Evolutionary conservation across 2,888 invertebrate species (phyloP).

Genomic region (Spodoptera picta): DNA sequence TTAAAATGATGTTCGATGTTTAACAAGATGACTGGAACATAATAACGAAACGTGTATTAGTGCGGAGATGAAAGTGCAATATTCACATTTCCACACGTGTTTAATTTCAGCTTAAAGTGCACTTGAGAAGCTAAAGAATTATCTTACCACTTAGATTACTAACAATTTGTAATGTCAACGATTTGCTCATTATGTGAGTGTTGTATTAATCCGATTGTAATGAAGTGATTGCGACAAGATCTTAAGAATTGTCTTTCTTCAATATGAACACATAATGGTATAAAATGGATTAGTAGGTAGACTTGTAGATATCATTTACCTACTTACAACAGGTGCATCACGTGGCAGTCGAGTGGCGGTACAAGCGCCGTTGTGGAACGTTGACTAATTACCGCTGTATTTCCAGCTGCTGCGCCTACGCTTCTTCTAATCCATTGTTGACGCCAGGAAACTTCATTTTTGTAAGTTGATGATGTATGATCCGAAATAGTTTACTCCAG

Average conservation of each 20-base stretch:
- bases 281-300: background rate
- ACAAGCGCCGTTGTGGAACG: conserved; percentile 12
- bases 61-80: background rate
- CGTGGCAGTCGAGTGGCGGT: conserved; percentile 4
- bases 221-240: conserved; percentile 2
- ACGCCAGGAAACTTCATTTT: conserved; percentile 45
- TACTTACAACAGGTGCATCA: conserved; percentile 16
- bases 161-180: conserved; percentile 4
- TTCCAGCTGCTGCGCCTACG: conserved; percentile 49
- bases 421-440: conserved; percentile 30
- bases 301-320: background rate
- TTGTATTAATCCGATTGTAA: conserved; percentile 12
- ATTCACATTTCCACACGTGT: conserved; percentile 7
- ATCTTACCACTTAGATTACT: conserved; percentile 7
- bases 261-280: background rate
- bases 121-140: conserved; percentile 14
- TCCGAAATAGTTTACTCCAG: conserved; percentile 23
- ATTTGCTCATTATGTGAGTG: conserved; percentile 11
- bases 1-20: no score
- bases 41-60: no score
- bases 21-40: no score
- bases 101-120: conserved; percentile 29
- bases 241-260: conserved; percentile 4
- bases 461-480: conserved; percentile 8
- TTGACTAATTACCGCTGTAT: conserved; percentile 51